A percentile compares a stretch with the other conserved stretches of the same genome.
These are phyloP conservation scores for Lordiphosa fenestrarum DNA, from an alignment of 2,888 invertebrate species.

Conservation along the genomic window DNA sequence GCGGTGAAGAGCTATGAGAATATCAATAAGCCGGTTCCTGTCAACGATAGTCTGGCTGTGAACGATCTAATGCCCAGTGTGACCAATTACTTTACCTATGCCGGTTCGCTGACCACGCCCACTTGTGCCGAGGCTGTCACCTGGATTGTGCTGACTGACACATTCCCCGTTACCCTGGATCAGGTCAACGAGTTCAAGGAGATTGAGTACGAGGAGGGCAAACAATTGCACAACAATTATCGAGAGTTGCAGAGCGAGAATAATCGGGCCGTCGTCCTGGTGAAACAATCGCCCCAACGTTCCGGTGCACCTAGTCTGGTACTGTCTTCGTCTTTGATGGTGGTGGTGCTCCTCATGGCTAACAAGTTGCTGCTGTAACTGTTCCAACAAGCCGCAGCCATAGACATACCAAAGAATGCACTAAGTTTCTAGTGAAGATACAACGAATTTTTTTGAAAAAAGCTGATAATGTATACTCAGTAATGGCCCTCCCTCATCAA, in stretches of 20 bases:
- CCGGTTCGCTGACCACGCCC: constrained; percentile 89
- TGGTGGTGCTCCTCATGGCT: constrained; percentile 26
- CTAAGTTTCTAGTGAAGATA: constrained; percentile 10
- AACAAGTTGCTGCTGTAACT: constrained; percentile 42
- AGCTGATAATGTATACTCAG: constrained; percentile 53
- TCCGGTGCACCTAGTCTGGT: constrained; percentile 31
- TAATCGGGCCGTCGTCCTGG: constrained; percentile 74
- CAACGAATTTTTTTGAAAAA: constrained; percentile 23
- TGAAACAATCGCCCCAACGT: constrained; percentile 28
- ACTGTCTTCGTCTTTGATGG: constrained; percentile 20
- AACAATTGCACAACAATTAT: constrained; percentile 80
- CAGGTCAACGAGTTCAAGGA: constrained; percentile 81
- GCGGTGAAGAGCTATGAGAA: constrained; percentile 63
- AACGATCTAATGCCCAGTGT: constrained; percentile 82
- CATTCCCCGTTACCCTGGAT: constrained; percentile 81
- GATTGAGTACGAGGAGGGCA: constrained; percentile 76
- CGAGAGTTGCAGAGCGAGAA: constrained; percentile 76
- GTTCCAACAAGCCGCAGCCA: constrained; percentile 13
- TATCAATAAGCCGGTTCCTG: constrained; percentile 58
- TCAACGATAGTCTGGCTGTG: constrained; percentile 65
- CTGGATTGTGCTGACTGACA: constrained; percentile 85
- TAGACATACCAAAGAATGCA: constrained; percentile 37
- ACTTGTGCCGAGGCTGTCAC: constrained; percentile 87
- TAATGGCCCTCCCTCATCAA: constrained; percentile 35
- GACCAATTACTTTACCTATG: constrained; percentile 84